phyloP scores from a whole-genome alignment of 2,113 vertebrate species.

The Lagopus muta region DNA sequence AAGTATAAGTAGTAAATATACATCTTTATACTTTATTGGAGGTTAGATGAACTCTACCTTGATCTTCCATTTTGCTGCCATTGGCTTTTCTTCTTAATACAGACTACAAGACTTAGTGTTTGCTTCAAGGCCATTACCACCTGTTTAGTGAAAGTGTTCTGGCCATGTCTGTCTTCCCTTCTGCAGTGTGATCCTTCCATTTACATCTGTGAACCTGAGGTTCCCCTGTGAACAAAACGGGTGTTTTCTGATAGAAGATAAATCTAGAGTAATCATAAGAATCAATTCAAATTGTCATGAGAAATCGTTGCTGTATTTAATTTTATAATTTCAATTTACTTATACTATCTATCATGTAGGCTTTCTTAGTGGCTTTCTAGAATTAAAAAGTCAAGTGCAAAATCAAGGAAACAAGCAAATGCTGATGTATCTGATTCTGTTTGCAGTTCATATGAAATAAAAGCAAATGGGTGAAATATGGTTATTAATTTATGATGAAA shows the following conservation, averaged over 20 bases:
- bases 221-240: not conserved
- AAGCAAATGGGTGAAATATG: fast-evolving
- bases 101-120: fast-evolving
- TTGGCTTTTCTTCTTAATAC: not conserved
- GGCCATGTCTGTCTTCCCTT: not conserved
- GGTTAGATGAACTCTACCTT: not conserved
- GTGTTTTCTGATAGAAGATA: not conserved
- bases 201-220: not conserved
- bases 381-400: not conserved
- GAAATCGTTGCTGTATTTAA: not conserved
- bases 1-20: not conserved
- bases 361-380: not conserved
- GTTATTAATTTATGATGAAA: not conserved
- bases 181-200: not conserved
- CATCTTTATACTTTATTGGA: not conserved
- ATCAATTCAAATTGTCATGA: not conserved
- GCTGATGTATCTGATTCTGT: not conserved
- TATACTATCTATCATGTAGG: not conserved
- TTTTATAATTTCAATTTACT: not conserved
- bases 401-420: not conserved
- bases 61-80: not conserved
- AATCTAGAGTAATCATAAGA: not conserved
- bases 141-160: not conserved
- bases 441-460: not conserved
- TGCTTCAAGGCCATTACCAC: not conserved